Evolutionary conservation across 37 sponge, comb jelly and placozoan species (phyloP).

Genomic region (Ephydatia muelleri): DNA sequence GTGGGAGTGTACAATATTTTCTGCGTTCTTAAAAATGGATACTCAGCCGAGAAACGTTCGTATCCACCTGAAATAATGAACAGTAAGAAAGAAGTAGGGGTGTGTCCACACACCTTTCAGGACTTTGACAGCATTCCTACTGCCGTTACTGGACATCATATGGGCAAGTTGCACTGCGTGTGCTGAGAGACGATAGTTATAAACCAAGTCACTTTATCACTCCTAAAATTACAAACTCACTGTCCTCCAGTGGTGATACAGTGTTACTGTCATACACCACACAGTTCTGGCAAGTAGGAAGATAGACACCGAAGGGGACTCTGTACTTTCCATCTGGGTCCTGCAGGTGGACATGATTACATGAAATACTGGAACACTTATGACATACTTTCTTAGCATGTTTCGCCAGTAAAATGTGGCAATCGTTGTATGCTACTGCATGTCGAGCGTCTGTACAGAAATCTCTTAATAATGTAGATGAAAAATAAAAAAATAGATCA

Average conservation of each 20-base stretch:
- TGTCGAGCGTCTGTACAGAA: constrained; percentile 61
- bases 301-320: constrained; percentile 56
- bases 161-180: constrained; percentile 80
- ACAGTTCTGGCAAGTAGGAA: constrained; percentile 71
- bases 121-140: constrained; percentile 77
- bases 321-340: not conserved
- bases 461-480: not conserved
- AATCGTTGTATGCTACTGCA: constrained; percentile 44
- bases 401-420: constrained; percentile 58
- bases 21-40: constrained; percentile 91
- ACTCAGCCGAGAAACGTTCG: constrained; percentile 92
- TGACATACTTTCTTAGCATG: constrained; percentile 32
- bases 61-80: constrained; percentile 75
- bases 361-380: not conserved
- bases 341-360: not conserved
- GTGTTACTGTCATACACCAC: constrained; percentile 94
- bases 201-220: not conserved
- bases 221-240: constrained; percentile 44
- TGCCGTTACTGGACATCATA: constrained; percentile 65
- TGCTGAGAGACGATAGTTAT: constrained; percentile 41
- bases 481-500: not conserved
- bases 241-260: constrained; percentile 71
- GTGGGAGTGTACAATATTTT: constrained; percentile 81
- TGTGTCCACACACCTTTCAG: constrained; percentile 74
- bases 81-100: not conserved